Evolutionary conservation across 2,797 vertebrate species (phyloP).

Genomic region (Notamacropus eugenii): DNA sequence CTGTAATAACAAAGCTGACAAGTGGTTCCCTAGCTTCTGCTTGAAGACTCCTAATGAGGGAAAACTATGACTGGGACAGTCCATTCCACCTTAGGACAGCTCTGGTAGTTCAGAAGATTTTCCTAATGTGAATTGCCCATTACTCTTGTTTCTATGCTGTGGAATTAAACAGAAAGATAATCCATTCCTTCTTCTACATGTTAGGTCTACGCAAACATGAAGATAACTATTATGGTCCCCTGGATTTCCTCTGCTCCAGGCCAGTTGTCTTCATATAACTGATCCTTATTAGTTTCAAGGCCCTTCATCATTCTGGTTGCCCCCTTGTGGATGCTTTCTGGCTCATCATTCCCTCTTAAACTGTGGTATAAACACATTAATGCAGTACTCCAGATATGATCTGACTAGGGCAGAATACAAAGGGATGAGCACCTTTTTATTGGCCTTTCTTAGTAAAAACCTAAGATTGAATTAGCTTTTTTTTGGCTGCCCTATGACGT

Average conservation of each 20-base stretch:
- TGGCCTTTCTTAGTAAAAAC: not conserved
- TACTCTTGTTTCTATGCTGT: not conserved
- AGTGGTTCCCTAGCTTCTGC: not conserved
- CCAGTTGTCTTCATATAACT: not conserved
- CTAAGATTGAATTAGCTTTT: not conserved
- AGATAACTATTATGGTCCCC: not conserved
- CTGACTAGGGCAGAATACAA: not conserved
- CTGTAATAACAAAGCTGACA: not conserved
- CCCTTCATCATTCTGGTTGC: not conserved
- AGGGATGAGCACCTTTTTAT: not conserved
- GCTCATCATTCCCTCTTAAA: not conserved
- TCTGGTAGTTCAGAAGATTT: not conserved
- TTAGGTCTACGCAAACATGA: not conserved
- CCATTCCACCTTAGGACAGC: not conserved
- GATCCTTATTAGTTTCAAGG: not conserved
- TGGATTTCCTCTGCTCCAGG: not conserved
- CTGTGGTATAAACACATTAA: not conserved
- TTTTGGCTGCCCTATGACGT: not conserved
- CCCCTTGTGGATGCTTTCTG: not conserved
- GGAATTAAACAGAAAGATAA: not conserved
- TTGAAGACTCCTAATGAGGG: not conserved
- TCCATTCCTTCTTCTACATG: not conserved
- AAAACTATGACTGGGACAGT: not conserved
- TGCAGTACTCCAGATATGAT: not conserved
- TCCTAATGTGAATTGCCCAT: not conserved